These are phyloP conservation scores for Gila orcuttii DNA, from an alignment of 2,113 vertebrate species.

Conservation along the genomic window DNA sequence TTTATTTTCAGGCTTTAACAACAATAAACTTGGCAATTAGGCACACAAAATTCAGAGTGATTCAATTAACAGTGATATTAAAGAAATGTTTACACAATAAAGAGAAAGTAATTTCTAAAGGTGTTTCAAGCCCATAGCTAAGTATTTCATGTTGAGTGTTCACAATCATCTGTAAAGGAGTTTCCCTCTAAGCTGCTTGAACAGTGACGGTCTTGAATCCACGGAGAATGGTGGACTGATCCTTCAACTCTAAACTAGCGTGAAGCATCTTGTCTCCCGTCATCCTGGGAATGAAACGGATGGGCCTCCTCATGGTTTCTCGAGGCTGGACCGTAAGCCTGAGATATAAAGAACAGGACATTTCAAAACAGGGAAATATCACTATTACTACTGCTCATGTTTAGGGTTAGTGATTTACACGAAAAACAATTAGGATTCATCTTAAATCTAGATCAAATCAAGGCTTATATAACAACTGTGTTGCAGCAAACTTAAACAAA, in stretches of 20 bases:
- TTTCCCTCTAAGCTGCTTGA: neutral
- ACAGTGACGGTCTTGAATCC: conserved; percentile 50
- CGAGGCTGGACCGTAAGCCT: conserved; percentile 26
- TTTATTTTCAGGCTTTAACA: neutral
- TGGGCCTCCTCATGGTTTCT: neutral
- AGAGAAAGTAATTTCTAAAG: neutral
- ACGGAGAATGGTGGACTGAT: conserved; percentile 11
- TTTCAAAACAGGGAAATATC: neutral
- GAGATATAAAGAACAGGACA: neutral
- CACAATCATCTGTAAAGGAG: neutral
- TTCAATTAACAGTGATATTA: too few relatives aligned
- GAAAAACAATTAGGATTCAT: neutral
- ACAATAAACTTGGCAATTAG: too few relatives aligned
- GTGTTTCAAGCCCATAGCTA: too few relatives aligned
- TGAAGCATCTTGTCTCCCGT: conserved; percentile 51
- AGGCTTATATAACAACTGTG: too few relatives aligned
- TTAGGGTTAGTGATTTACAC: neutral
- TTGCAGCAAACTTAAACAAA: too few relatives aligned
- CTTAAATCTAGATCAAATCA: too few relatives aligned
- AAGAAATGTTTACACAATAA: too few relatives aligned
- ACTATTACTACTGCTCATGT: neutral
- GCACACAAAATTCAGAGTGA: too few relatives aligned
- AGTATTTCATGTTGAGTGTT: neutral
- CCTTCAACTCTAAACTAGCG: conserved; percentile 25
- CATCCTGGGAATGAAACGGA: conserved; percentile 48